These are phyloP conservation scores for Laupala kohalensis DNA, from an alignment of 1,140 invertebrate species.

Conservation along the genomic window DNA sequence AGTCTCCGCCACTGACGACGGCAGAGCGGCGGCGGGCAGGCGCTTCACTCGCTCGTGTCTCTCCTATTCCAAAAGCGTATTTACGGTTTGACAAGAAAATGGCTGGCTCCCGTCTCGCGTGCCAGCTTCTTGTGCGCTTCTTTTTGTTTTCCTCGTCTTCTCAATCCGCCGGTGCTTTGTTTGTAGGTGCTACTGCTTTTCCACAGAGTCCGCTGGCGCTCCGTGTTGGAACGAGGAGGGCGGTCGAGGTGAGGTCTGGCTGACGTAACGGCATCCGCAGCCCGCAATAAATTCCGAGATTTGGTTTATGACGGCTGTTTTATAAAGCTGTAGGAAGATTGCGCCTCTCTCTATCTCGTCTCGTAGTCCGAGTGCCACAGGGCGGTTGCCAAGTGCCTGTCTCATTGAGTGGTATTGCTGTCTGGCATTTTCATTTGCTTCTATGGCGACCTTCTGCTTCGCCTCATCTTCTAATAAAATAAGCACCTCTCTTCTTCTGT, in stretches of 20 bases:
- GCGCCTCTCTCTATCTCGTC: not conserved
- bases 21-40: too few relatives aligned
- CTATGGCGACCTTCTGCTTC: too few relatives aligned
- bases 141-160: not conserved
- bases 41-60: not conserved
- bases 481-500: too few relatives aligned
- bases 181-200: not conserved
- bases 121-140: not conserved
- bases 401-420: too few relatives aligned
- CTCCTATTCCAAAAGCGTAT: not conserved
- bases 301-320: not conserved
- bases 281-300: not conserved
- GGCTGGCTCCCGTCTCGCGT: not conserved
- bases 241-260: not conserved
- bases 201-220: too few relatives aligned
- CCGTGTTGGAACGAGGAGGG: not conserved
- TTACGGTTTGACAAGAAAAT: not conserved
- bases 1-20: not conserved
- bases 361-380: not conserved
- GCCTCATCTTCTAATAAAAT: too few relatives aligned
- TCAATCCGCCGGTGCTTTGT: not conserved
- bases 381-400: not conserved
- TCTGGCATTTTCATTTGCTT: too few relatives aligned
- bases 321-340: not conserved
- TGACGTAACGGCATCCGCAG: not conserved